Conservation (phyloP, 2,113 vertebrate genomes). For the Phyllopteryx taeniolatus region DNA sequence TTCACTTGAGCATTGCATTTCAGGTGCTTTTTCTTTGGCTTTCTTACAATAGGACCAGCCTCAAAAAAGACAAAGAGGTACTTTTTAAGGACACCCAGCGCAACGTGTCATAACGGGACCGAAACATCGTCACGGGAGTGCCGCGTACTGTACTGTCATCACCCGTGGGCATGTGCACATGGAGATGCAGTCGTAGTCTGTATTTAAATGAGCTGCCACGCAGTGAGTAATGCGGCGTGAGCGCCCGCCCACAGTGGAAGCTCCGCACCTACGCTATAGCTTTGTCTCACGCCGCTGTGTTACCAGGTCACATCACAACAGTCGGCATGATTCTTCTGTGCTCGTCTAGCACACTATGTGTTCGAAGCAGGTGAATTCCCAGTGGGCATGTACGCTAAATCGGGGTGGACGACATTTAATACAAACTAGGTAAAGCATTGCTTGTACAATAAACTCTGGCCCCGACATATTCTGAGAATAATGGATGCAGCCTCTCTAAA, state of each 20-base stretch:
- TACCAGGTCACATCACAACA: conserved; percentile 9
- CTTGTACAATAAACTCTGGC: not conserved
- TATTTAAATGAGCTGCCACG: conserved; percentile 23
- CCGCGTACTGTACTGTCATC: not conserved
- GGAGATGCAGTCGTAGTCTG: conserved; percentile 14
- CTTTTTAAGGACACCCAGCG: not conserved
- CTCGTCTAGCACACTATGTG: conserved; percentile 14
- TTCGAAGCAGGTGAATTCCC: conserved; percentile 33
- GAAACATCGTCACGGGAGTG: not conserved
- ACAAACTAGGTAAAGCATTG: conserved; percentile 48
- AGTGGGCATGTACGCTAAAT: conserved; percentile 29
- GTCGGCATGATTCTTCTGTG: not conserved
- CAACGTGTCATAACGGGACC: not conserved
- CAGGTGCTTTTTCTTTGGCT: no score
- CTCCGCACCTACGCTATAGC: conserved; percentile 46
- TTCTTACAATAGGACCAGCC: no score
- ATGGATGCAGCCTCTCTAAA: not conserved
- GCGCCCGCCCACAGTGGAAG: conserved; percentile 57
- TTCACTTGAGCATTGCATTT: no score
- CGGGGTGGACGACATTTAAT: conserved; percentile 43
- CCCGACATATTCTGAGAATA: not conserved
- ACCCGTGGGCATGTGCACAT: not conserved
- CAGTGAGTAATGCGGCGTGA: conserved; percentile 46
- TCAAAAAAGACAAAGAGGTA: no score
- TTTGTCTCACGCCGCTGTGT: conserved; percentile 6